Evolutionary conservation across 2,888 invertebrate species (phyloP).

Genomic region (Drosophila niveifrons): DNA sequence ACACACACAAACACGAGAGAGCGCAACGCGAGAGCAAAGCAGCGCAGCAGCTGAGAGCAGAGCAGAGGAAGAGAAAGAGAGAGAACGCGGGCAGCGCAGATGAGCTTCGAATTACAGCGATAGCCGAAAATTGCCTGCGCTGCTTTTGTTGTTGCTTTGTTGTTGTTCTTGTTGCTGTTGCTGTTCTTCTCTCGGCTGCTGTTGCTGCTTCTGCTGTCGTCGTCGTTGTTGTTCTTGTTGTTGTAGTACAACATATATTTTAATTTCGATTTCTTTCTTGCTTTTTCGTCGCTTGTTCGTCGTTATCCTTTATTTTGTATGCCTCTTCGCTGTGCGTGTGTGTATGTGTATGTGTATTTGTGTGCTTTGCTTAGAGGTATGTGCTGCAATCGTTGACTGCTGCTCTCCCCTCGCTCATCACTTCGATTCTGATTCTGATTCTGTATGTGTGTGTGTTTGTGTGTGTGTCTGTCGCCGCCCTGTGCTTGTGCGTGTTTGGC

Average conservation of each 20-base stretch:
- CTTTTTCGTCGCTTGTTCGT: constrained; percentile 62
- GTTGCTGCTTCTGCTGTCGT: constrained; percentile 41
- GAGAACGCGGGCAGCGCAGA: constrained; percentile 37
- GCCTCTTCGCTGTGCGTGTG: constrained; percentile 26
- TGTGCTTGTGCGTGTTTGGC: constrained; percentile 57
- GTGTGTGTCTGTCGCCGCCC: constrained; percentile 54
- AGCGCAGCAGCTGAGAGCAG: constrained; percentile 36
- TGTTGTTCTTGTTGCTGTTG: constrained; percentile 37
- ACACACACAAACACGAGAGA: constrained; percentile 12
- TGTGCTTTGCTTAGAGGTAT: constrained; percentile 58
- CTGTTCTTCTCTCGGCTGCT: constrained; percentile 17
- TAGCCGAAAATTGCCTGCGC: constrained; percentile 68
- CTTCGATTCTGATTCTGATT: background rate
- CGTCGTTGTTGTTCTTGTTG: constrained; percentile 35
- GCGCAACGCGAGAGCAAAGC: constrained; percentile 15
- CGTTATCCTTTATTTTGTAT: constrained; percentile 75
- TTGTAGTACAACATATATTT: constrained; percentile 68
- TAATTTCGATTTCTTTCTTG: constrained; percentile 80
- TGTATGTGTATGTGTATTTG: constrained; percentile 33
- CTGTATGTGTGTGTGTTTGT: constrained; percentile 8
- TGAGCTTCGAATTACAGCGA: constrained; percentile 77
- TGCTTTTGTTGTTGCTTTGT: constrained; percentile 40
- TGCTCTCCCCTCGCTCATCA: constrained; percentile 12
- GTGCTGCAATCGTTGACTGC: constrained; percentile 65
- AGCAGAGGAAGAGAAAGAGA: constrained; percentile 25